Percentiles rank a stretch among this genome's conserved stretches.
Evolutionary conservation across 2,113 vertebrate genomes (phyloP).

Genomic region (Prunella fulvescens): DNA sequence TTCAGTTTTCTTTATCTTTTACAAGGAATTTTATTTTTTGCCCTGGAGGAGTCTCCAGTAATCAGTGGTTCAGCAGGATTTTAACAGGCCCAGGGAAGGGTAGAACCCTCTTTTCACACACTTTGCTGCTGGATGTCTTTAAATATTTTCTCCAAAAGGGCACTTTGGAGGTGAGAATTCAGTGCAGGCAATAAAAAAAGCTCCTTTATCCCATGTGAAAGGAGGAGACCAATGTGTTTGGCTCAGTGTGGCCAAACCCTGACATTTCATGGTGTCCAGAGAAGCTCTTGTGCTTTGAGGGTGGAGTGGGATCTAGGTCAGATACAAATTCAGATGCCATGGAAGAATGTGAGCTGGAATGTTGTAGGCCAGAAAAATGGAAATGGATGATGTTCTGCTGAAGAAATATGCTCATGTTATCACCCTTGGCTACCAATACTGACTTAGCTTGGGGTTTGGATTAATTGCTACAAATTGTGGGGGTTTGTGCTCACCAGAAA

Average conservation of each 20-base stretch:
- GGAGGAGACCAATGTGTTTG: too few relatives aligned
- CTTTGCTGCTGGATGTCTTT: background rate
- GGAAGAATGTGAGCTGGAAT: background rate
- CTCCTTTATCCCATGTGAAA: background rate
- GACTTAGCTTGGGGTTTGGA: background rate
- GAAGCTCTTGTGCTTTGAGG: background rate
- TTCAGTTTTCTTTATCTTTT: slow-evolving; percentile 42
- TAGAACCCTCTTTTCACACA: background rate
- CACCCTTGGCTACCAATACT: background rate
- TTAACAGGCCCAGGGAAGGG: background rate
- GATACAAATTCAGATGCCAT: background rate
- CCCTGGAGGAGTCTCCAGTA: background rate
- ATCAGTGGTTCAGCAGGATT: background rate
- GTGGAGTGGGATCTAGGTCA: background rate
- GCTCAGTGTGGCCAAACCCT: background rate
- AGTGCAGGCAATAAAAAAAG: background rate
- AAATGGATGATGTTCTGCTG: background rate
- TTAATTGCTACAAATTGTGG: slow-evolving; percentile 1
- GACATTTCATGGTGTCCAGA: background rate
- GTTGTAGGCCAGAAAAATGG: background rate
- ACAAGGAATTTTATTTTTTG: background rate
- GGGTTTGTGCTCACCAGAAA: background rate
- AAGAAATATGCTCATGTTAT: slow-evolving; percentile 19
- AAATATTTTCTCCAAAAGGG: background rate
- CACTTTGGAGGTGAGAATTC: background rate